Base-by-base conservation (phyloP, 2,888 invertebrate species). In the Pseudococcus jackbeardsleyi region DNA sequence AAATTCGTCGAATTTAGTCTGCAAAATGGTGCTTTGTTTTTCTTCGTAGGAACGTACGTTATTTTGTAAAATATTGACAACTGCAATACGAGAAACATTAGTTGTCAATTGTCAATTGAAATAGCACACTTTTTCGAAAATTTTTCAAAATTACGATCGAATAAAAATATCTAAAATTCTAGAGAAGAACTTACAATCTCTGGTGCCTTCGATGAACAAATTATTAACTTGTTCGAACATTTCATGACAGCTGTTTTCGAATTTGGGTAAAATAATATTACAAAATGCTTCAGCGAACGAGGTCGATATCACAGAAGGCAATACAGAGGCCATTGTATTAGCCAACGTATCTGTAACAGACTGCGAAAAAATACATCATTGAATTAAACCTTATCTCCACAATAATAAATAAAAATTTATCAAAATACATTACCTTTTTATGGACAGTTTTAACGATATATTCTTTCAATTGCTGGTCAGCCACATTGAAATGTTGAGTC, bases 221-320 rank as follows among this genome's bases (percentile, higher is more conserved):
- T 96, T 95, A 91, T 97, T 97, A 89, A 99, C 93, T 92, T 99
- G 98, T 82, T 94, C 93, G 91, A 98, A 97, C 94, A 99, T 95
- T 91, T 94, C 94, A 90, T 95, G 95, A 90, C 96, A 96, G 88
- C 96, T 94, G 91, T 95, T 95, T 91, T 98, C 98, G 93, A 97
- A 96, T 50, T 95, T 94, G 4, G 98, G 98, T 90, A 98, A 93
- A 82, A 97, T 86, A 48, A 77, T 48, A 72, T 86, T 86, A 86
- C 86, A 86, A 33, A 86, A 86, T 17, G 68, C 77, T 86, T 86
- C 86, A 7, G 86, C 86, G 17, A 86, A 86, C 9, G 86, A 86
- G 26, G 68, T 77, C 22, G 72, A 77, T 86, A 86, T 86, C 77
- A 86, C 86, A 72, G 72, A 26, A 9, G 86, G 86, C 42, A 86